These are phyloP conservation scores for Rhynchonycteris naso DNA, from an alignment of 2,797 vertebrate genomes.

Conservation along the genomic window DNA sequence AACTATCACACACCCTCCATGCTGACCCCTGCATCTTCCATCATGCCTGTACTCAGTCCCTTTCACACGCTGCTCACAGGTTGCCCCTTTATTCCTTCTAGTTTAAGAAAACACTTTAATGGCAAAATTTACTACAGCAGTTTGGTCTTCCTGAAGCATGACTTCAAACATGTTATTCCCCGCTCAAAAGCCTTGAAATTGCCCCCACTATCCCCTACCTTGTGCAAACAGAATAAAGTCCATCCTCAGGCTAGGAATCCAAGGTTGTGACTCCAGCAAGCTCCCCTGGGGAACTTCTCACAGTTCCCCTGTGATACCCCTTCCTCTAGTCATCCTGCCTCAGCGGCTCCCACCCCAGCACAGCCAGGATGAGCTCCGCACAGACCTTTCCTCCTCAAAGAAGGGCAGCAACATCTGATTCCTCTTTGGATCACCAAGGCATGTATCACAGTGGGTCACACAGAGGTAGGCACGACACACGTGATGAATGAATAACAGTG, in stretches of 20 bases:
- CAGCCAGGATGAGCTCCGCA: not conserved
- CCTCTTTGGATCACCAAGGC: not conserved
- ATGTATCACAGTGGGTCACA: not conserved
- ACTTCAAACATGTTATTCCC: not conserved
- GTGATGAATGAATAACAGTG: not conserved
- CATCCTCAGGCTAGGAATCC: not conserved
- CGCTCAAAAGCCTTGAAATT: not conserved
- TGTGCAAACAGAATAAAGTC: not conserved
- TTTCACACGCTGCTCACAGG: not conserved
- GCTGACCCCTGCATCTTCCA: not conserved
- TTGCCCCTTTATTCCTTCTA: not conserved
- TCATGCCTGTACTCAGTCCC: not conserved
- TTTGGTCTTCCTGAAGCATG: not conserved
- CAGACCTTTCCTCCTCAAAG: not conserved
- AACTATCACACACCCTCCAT: not conserved
- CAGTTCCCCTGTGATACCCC: not conserved
- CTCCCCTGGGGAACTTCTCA: not conserved
- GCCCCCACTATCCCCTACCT: not conserved
- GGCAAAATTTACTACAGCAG: not conserved
- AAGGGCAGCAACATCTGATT: not conserved
- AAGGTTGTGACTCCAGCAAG: not conserved
- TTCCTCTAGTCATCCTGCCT: not conserved
- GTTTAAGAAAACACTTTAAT: not conserved
- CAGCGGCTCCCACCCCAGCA: rapidly evolving
- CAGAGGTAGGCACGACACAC: not conserved